Evolutionary conservation across 2,113 vertebrate genomes (phyloP).

Genomic region (Coptodon bakossiorum): DNA sequence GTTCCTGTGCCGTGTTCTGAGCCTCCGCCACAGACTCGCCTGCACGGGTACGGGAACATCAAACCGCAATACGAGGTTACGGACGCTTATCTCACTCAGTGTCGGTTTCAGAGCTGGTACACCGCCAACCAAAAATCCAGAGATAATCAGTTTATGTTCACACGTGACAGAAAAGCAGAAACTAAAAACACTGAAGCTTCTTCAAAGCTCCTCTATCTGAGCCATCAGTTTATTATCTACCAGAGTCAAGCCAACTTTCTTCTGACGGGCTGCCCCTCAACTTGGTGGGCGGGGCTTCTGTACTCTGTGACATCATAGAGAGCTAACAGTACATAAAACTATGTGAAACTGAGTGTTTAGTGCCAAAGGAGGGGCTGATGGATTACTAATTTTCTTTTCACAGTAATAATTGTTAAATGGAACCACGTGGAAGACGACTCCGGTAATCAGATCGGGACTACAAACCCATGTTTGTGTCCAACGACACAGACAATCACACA

Average conservation of each 20-base stretch:
- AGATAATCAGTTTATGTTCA: background rate
- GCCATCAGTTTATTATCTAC: background rate
- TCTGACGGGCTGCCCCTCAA: background rate
- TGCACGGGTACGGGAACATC: fast-evolving
- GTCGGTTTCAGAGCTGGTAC: background rate
- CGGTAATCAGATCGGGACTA: background rate
- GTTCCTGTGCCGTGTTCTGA: background rate
- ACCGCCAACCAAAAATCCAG: fast-evolving
- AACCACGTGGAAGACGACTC: fast-evolving
- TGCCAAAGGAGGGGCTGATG: fast-evolving
- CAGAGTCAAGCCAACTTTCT: background rate
- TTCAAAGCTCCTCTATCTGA: fast-evolving
- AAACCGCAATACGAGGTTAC: fast-evolving
- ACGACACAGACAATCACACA: background rate
- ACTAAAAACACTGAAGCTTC: fast-evolving
- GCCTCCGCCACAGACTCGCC: background rate
- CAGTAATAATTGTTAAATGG: background rate
- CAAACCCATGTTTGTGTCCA: background rate
- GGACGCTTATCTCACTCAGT: fast-evolving
- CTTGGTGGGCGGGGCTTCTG: background rate
- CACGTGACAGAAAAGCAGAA: background rate
- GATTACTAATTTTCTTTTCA: background rate
- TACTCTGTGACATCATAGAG: background rate
- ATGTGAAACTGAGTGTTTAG: background rate
- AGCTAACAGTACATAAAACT: fast-evolving